Conservation (phyloP, 2,797 vertebrate genomes). For the Forpus xanthops region DNA sequence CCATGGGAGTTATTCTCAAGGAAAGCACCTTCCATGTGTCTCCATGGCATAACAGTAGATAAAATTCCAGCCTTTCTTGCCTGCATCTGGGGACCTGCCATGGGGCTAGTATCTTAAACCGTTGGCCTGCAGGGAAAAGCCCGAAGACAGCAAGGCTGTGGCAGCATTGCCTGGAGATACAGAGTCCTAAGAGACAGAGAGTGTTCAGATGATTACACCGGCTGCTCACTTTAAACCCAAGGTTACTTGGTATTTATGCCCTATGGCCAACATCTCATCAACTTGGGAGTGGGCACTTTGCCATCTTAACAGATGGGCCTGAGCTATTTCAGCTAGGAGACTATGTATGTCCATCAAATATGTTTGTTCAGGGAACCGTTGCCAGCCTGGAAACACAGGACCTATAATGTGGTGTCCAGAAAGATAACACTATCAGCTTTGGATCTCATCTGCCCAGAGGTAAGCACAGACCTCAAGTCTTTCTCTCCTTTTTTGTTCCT, state of each 20-base stretch:
- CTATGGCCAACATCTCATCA: neutral
- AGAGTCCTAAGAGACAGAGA: neutral
- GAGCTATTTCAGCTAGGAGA: neutral
- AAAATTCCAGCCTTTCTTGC: neutral
- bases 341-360: neutral
- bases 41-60: accelerated
- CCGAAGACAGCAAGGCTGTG: neutral
- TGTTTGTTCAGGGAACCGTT: neutral
- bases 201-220: neutral
- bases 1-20: neutral
- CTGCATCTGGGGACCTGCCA: neutral
- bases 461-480: neutral
- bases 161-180: accelerated
- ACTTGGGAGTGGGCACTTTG: neutral
- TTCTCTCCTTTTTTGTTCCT: neutral
- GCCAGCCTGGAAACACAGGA: neutral
- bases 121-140: neutral
- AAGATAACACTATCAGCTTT: neutral
- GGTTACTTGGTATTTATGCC: neutral
- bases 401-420: neutral
- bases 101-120: neutral
- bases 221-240: neutral
- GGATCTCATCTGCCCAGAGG: neutral
- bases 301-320: conserved; percentile 10
- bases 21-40: neutral